Evolutionary conservation across 2,888 invertebrate genomes (phyloP), one percentile per base, ranked within the genome.

Genomic region (Drosophila sordidapex): DNA sequence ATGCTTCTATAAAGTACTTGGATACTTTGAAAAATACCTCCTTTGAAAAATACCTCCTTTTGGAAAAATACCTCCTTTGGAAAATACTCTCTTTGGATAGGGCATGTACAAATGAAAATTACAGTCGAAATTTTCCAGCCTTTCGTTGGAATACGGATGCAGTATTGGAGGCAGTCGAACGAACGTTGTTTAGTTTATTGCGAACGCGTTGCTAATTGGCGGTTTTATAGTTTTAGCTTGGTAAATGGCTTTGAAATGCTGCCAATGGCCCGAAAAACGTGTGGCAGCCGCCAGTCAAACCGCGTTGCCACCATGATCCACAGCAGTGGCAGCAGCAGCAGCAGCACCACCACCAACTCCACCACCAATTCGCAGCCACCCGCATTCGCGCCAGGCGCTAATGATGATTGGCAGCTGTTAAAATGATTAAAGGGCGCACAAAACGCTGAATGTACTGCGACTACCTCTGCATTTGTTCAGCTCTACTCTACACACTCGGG

Each of bases 341-440:
- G 46, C 52, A 58, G 40, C 61, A 43, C n/a, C 48, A 52, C 52
- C 11, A 51, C 36, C 29, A 52, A 40, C 70, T 35, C 52, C 11
- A 51, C 36, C 31, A 52, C 46, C 70, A 43, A 36, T 36, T 51
- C 40, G 25, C 61, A 62, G 18, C 60, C 56, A 56, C 60, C 60
- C 66, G 40, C 53, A 69, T 56, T 61, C 56, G 56, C 56, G 62
- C 63, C 43, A 53, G 66, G 56, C 74, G 72, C 85, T 89, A 89
- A 89, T 85, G 90, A 85, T 87, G 88, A 87, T 89, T 89, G 85
- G 85, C 90, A 87, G 90, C 84, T 86, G 87, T 89, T 89, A 80
- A 89, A 85, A 82, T 89, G 82, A 89, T 89, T 85, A 89, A 61
- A 87, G 86, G 75, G 80, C 64, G 70, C 72, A 58, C 78, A 58